These are phyloP conservation scores for Zoroaster sp. DNA, from an alignment of 53 echinoderm and acorn worm species.

Conservation along the genomic window DNA sequence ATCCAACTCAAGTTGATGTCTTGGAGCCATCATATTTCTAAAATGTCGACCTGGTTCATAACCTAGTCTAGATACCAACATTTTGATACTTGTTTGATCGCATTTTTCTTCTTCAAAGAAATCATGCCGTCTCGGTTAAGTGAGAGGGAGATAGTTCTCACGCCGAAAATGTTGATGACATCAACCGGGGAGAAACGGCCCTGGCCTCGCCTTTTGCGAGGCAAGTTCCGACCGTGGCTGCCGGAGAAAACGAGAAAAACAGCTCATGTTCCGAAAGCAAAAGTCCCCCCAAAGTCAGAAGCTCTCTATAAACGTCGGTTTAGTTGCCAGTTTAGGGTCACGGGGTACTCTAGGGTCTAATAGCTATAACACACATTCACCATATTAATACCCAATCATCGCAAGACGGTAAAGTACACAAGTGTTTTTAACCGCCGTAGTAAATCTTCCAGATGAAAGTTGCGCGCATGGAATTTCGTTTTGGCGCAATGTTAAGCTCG, in stretches of 20 bases:
- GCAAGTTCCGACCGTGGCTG: neutral
- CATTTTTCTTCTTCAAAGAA: too few species aligned
- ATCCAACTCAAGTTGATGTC: too few species aligned
- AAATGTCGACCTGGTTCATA: too few species aligned
- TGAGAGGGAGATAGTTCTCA: neutral
- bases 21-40: too few species aligned
- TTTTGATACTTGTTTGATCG: too few species aligned
- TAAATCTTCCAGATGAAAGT: constrained; percentile 28
- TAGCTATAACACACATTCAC: neutral
- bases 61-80: too few species aligned
- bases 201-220: neutral
- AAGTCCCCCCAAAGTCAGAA: neutral
- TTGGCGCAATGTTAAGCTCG: neutral
- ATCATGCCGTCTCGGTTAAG: neutral
- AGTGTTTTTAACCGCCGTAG: constrained; percentile 32
- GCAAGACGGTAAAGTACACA: constrained; percentile 22
- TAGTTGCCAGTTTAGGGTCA: neutral
- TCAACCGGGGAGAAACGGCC: neutral
- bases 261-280: neutral
- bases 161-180: constrained; percentile 6
- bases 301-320: neutral
- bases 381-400: constrained; percentile 13
- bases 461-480: constrained; percentile 30
- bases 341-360: neutral
- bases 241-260: constrained; percentile 23